Evolutionary conservation across 2,113 vertebrate species (phyloP), one percentile per base, ranked within the genome.

Genomic region (Esox niger): DNA sequence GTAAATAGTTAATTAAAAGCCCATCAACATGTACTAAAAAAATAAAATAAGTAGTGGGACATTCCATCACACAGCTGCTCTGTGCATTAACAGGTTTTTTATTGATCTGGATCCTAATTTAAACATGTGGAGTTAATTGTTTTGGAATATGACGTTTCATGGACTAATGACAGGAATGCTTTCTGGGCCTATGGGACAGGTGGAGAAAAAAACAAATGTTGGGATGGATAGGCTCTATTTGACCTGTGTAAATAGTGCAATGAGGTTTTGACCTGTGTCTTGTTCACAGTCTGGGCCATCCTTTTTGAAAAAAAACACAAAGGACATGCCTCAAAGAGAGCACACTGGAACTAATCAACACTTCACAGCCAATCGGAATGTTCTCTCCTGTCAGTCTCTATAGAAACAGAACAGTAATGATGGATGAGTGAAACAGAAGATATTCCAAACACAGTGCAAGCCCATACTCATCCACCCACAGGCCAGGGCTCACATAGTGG

Each of bases 351-450:
- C 64, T 82, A 87, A 87, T 84, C 82, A 70, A 76, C 84, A 83
- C 82, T 83, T 75, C 52, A 43, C 47, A 76, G 74, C 73, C 73
- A 52, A 23, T 66, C 82, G 88, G 87, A 89, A 89, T 89, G 83
- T 79, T 55, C 77, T 65, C 73, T 35, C 65, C 80, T 9, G 30
- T 60, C 21, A 26, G 59, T 38, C 59, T 86, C 78, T 75, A 75
- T 77, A 71, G 73, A 70, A 68, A 73, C 31, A 25, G 54, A 68
- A 75, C 35, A 27, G 65, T 66, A 47, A 32, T n/a, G 30, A 33
- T 70, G 69, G 60, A 73, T 79, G 67, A 68, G 69, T 52, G 67
- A 73, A 68, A 77, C 73, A 78, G 15, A 74, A 83, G 76, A 56
- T 76, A 87, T 81, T 76, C 73, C 60, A 71, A 64, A 25, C 54